phyloP scores from a whole-genome alignment of 2,888 invertebrate species.

The Pasiphila rectangulata region DNA sequence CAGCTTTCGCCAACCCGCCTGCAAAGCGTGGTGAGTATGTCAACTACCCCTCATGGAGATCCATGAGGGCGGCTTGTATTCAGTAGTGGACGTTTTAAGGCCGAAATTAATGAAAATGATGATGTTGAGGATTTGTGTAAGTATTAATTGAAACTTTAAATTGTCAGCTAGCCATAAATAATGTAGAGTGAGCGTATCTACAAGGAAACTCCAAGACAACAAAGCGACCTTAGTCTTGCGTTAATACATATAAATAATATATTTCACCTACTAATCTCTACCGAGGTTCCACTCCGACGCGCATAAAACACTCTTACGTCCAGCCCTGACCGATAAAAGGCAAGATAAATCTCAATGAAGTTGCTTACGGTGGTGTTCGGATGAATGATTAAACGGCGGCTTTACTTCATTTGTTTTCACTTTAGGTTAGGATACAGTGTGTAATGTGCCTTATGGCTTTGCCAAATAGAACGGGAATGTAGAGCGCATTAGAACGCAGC shows the following conservation, averaged over 20 bases:
- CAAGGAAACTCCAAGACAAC: conserved; percentile 8
- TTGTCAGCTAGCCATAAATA: background rate
- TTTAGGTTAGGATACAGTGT: conserved; percentile 62
- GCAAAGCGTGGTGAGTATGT: too few species aligned
- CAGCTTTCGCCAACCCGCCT: too few species aligned
- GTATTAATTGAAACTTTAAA: too few species aligned
- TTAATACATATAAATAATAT: conserved; percentile 32
- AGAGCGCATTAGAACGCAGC: too few species aligned
- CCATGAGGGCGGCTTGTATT: too few species aligned
- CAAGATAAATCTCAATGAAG: conserved; percentile 71
- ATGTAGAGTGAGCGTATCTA: background rate
- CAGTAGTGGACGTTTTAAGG: too few species aligned
- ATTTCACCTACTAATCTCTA: conserved; percentile 28
- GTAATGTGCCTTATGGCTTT: conserved; percentile 51
- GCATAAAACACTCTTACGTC: conserved; percentile 29
- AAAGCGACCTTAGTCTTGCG: conserved; percentile 10
- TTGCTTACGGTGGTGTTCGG: conserved; percentile 51
- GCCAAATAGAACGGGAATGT: too few species aligned
- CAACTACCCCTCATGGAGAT: too few species aligned
- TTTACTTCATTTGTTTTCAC: conserved; percentile 77
- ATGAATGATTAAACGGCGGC: conserved; percentile 76
- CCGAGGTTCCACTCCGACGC: conserved; percentile 26
- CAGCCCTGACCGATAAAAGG: conserved; percentile 53
- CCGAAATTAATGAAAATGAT: too few species aligned
- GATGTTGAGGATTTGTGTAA: too few species aligned